These are phyloP conservation scores for Nymphalis urticae DNA, from an alignment of 2,888 invertebrate genomes.

Conservation along the genomic window DNA sequence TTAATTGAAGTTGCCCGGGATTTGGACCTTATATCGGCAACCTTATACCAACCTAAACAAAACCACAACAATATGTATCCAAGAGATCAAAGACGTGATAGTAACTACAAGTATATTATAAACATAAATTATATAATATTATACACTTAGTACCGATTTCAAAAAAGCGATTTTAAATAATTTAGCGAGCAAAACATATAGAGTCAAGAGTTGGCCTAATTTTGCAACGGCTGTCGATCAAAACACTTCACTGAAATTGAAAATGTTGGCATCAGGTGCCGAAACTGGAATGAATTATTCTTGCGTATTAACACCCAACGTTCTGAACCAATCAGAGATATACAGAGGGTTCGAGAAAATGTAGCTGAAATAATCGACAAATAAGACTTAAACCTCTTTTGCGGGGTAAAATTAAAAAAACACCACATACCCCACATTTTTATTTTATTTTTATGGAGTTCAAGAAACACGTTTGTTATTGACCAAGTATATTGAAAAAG, in stretches of 20 bases:
- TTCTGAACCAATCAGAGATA: conserved; percentile 8
- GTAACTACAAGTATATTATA: no score
- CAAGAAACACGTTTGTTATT: no score
- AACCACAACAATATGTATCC: no score
- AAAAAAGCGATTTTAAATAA: neutral
- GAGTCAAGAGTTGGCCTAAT: conserved; percentile 6
- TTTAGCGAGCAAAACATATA: conserved; percentile 1
- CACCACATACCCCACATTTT: neutral
- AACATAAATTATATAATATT: no score
- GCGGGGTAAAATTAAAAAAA: neutral
- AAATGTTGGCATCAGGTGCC: conserved; percentile 30
- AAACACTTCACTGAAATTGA: conserved; percentile 24
- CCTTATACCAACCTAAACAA: no score
- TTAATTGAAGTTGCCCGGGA: no score
- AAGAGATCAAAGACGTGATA: no score
- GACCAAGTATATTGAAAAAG: no score
- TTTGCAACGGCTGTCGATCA: conserved; percentile 16
- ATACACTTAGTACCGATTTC: no score
- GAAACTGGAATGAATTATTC: conserved; percentile 22
- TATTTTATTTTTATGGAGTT: neutral
- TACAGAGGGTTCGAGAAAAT: neutral
- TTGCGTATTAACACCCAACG: conserved; percentile 22
- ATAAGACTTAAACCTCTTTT: neutral
- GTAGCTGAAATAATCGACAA: neutral
- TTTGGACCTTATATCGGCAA: no score